phyloP scores from a whole-genome alignment of 2,113 vertebrate genomes.

The Isurus oxyrinchus region DNA sequence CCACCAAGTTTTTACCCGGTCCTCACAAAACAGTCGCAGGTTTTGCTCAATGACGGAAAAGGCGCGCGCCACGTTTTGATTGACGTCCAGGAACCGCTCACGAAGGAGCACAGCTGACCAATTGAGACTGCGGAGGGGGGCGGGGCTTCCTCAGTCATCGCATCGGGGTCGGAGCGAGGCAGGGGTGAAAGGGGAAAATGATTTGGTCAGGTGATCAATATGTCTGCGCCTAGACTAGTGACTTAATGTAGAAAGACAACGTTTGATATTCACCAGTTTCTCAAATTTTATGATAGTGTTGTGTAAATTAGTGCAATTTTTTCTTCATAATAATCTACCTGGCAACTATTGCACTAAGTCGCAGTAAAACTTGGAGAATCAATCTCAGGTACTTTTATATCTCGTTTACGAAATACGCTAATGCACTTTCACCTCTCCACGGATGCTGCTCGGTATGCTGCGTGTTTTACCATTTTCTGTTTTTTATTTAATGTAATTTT shows the following conservation, averaged over 20 bases:
- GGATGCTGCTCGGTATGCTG: not conserved
- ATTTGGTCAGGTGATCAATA: constrained; percentile 2
- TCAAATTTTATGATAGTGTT: not conserved
- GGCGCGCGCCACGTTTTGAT: not conserved
- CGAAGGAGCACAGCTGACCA: not conserved
- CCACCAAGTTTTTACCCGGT: not conserved
- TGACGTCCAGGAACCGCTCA: not conserved
- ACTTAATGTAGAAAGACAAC: not conserved
- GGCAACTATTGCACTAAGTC: not conserved
- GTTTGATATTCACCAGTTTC: not conserved
- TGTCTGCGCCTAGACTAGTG: not conserved
- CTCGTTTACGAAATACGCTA: not conserved
- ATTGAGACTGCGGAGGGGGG: not conserved
- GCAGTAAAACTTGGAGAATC: not conserved
- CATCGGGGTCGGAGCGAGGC: not conserved
- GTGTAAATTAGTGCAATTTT: not conserved
- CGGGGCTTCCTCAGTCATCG: not conserved
- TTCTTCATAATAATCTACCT: not conserved
- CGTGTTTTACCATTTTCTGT: too few relatives aligned
- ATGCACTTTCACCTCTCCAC: not conserved
- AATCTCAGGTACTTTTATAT: not conserved
- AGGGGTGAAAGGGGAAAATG: not conserved
- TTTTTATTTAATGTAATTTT: not conserved
- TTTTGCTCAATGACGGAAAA: not conserved
- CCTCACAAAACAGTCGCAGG: not conserved